A percentile compares a stretch with the other conserved stretches of the same genome.
phyloP scores from a whole-genome alignment of 2,797 vertebrate species.

The Spinus pinus region DNA sequence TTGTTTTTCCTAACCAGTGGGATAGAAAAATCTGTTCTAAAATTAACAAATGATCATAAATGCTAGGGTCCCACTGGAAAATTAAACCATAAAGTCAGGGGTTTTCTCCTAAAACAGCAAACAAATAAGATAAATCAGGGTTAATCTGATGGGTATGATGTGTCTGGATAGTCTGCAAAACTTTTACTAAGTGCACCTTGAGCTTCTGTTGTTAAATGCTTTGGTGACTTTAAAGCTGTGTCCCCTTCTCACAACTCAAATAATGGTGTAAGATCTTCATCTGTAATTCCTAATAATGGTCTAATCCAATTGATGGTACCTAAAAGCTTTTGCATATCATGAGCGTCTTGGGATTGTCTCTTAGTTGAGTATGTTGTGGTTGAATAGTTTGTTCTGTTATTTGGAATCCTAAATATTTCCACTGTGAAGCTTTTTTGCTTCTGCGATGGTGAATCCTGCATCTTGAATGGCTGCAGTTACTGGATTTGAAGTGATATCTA shows the following conservation, averaged over 20 bases:
- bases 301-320: neutral
- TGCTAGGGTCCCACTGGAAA: neutral
- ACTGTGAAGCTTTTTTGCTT: neutral
- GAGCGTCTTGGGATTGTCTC: neutral
- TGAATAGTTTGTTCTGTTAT: neutral
- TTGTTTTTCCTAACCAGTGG: neutral
- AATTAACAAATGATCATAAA: neutral
- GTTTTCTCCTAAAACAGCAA: neutral
- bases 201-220: neutral
- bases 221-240: neutral
- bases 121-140: neutral
- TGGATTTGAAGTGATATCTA: neutral
- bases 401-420: neutral
- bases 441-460: neutral
- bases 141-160: neutral
- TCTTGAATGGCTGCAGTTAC: neutral
- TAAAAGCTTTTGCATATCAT: neutral
- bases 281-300: neutral
- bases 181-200: neutral
- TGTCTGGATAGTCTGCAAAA: neutral
- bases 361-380: neutral
- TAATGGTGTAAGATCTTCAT: neutral
- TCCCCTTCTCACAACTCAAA: neutral
- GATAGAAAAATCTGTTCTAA: neutral
- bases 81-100: neutral